phyloP scores from a whole-genome alignment of 2,888 invertebrate genomes.

The Scaptomyza caliginosa region DNA sequence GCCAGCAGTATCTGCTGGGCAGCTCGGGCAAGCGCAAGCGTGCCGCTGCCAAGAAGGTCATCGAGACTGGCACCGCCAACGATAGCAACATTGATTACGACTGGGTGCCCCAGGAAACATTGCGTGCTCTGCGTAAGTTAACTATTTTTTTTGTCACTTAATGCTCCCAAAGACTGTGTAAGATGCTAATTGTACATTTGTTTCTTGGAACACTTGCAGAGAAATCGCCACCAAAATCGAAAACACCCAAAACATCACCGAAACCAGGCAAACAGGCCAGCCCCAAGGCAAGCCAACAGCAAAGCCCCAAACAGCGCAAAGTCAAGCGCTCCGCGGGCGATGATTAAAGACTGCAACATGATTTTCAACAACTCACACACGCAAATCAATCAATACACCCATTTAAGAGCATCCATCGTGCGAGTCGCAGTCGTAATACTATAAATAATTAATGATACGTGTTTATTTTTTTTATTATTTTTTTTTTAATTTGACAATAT shows the following conservation, averaged over 20 bases:
- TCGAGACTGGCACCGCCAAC: conserved; percentile 96
- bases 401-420: conserved; percentile 32
- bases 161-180: too few species aligned
- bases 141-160: conserved; percentile 82
- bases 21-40: conserved; percentile 90
- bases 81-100: conserved; percentile 98
- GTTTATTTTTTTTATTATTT: conserved; percentile 42
- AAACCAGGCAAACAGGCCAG: conserved; percentile 85
- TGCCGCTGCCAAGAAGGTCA: conserved; percentile 86
- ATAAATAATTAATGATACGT: conserved; percentile 37
- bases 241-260: conserved; percentile 86
- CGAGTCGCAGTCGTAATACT: conserved; percentile 47
- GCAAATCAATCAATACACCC: conserved; percentile 18
- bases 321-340: conserved; percentile 90
- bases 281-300: conserved; percentile 86
- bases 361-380: conserved; percentile 20
- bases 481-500: conserved; percentile 36
- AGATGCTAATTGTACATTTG: not conserved
- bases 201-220: conserved; percentile 85
- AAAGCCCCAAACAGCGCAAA: conserved; percentile 91
- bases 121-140: conserved; percentile 93
- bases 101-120: conserved; percentile 97
- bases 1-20: conserved; percentile 94
- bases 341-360: conserved; percentile 83
- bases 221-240: conserved; percentile 87